Conservation (phyloP, 2,113 vertebrate genomes). For the Austrofundulus limnaeus region DNA sequence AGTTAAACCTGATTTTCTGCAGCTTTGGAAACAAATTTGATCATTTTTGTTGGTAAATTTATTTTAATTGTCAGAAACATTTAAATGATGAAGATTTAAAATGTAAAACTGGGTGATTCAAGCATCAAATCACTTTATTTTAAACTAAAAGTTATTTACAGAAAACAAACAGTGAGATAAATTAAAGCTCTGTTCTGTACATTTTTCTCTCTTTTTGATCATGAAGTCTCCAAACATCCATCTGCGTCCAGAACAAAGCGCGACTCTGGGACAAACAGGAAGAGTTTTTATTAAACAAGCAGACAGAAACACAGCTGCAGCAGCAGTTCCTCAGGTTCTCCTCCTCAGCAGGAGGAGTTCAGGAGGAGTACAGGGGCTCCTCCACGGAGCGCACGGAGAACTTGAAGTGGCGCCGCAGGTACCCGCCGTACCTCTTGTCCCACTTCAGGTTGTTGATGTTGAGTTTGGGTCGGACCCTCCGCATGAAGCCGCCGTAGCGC, state of each 20-base stretch:
- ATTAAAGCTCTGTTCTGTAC: no score
- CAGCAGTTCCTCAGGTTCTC: conserved; percentile 70
- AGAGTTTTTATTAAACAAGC: no score
- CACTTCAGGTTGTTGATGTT: conserved; percentile 94
- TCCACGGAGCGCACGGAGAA: conserved; percentile 86
- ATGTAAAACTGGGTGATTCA: no score
- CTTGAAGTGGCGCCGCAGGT: conserved; percentile 94
- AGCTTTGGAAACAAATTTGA: no score
- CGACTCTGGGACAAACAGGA: not conserved
- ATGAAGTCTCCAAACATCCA: no score
- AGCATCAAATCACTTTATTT: no score
- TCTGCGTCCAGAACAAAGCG: no score
- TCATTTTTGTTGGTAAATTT: no score
- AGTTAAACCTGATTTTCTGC: no score
- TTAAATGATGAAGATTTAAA: not conserved
- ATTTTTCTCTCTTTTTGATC: no score
- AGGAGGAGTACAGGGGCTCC: conserved; percentile 79
- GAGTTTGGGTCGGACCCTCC: conserved; percentile 92
- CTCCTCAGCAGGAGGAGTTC: conserved; percentile 78
- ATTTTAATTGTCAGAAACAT: not conserved
- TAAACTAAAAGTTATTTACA: no score
- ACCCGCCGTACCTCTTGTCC: conserved; percentile 95
- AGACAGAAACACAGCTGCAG: conserved; percentile 9
- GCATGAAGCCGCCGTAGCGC: conserved; percentile 95
- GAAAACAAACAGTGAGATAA: no score